Base-by-base conservation (phyloP, 2,888 invertebrate species). In the Pseudococcus viburni region DNA sequence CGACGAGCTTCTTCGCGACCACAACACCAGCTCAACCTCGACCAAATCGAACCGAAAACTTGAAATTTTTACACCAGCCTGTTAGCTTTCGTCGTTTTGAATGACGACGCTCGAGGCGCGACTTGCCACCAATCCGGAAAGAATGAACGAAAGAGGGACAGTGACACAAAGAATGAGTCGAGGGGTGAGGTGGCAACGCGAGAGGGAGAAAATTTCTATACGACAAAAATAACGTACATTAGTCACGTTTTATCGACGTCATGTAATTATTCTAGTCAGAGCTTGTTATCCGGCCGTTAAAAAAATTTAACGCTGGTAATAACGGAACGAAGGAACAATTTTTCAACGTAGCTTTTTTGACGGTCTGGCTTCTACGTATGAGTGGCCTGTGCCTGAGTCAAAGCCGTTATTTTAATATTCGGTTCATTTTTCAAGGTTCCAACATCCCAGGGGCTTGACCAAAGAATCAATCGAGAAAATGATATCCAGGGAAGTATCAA, bases 161-260 rank as follows among this genome's bases (percentile, higher is more conserved):
- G 22, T 64, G 64, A 64, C 64, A 64, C 11, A 64, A 22, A 64
- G 22, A 64, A 19, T 19, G 22, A 64, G 6, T n/a, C n/a, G 22
- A 9, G 64, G 22, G 9, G 64, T 7, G 22, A 83, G 19, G 80
- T 1, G 19, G 26, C 3, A 83, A 46, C 26, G 26, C 26, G 46
- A 46, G 19, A 12, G 6, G n/a, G n/a, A 26, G 11, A 83, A 83
- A 46, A 83, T 46, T 46, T 19, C 26, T 33, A 33, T 19, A 22
- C 46, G 42, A 83, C 80, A n/a, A 83, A 83, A 83, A 83, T 83
- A 83, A 83, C 80, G 80, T 46, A 83, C 19, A 83, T 83, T 83
- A 83, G 80, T 83, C 80, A 83, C 80, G 80, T 46, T 83, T 46
- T 46, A 46, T 83, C 80, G 46, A 83, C 46, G 80, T 83, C 80